These are phyloP conservation scores for Drosophila antonietae DNA, from an alignment of 2,888 invertebrate species.

Conservation along the genomic window DNA sequence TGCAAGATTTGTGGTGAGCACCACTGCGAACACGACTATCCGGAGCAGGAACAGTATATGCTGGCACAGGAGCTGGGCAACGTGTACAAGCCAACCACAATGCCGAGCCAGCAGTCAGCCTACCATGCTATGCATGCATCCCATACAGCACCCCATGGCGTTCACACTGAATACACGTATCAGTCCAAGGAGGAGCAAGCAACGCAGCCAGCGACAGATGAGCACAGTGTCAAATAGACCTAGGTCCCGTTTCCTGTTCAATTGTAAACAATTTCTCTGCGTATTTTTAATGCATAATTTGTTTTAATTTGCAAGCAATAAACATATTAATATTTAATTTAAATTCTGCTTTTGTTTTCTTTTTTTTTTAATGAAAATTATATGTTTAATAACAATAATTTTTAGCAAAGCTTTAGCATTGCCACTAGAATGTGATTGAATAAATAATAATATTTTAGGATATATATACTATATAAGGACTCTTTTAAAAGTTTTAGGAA, in stretches of 20 bases:
- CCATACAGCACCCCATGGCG: slow-evolving; percentile 36
- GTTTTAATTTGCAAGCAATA: slow-evolving; percentile 59
- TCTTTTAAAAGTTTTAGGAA: background rate
- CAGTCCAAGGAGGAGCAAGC: slow-evolving; percentile 53
- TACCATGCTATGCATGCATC: slow-evolving; percentile 77
- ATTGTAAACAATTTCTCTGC: slow-evolving; percentile 53
- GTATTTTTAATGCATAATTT: slow-evolving; percentile 61
- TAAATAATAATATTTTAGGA: background rate
- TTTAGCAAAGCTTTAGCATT: background rate
- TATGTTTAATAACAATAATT: background rate
- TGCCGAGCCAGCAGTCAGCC: slow-evolving; percentile 54
- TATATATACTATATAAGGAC: background rate
- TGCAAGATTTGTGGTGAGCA: slow-evolving; percentile 90
- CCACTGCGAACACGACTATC: slow-evolving; percentile 89
- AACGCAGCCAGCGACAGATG: slow-evolving; percentile 36
- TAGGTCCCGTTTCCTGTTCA: slow-evolving; percentile 40
- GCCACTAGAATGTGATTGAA: background rate
- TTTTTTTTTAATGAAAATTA: background rate
- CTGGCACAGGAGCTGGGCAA: slow-evolving; percentile 83
- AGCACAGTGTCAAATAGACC: slow-evolving; percentile 43
- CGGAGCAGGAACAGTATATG: slow-evolving; percentile 85
- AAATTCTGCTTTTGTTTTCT: background rate
- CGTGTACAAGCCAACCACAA: slow-evolving; percentile 70
- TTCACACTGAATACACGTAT: slow-evolving; percentile 58
- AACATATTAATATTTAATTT: slow-evolving; percentile 31